A percentile compares a stretch with the other conserved stretches of the same genome.
Evolutionary conservation across 2,113 vertebrate genomes (phyloP).

Genomic region (Pangasianodon hypophthalmus): DNA sequence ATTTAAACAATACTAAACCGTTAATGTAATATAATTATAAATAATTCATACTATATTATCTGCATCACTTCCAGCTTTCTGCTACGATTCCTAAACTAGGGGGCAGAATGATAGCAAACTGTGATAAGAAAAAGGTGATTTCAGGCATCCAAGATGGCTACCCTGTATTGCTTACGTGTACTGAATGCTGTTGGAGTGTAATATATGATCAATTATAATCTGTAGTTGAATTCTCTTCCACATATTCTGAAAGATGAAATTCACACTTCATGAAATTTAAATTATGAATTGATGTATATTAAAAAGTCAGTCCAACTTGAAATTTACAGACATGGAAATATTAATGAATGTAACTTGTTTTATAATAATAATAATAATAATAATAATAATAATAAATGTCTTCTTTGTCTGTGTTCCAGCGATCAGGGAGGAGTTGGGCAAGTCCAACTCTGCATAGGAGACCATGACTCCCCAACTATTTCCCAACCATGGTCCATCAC

Average conservation of each 20-base stretch:
- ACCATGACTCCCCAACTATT: constrained; percentile 32
- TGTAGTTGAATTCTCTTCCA: not conserved
- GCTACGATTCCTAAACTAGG: not conserved
- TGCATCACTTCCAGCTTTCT: not conserved
- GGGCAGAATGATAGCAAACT: not conserved
- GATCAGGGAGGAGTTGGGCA: constrained; percentile 96
- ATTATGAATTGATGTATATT: not conserved
- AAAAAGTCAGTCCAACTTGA: not conserved
- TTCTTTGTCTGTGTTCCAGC: constrained; percentile 73
- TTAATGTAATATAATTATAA: not conserved
- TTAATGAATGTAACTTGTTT: no score
- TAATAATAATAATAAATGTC: no score
- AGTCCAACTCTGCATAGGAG: constrained; percentile 89
- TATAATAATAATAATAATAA: no score
- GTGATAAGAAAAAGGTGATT: not conserved
- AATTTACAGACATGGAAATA: no score
- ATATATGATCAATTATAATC: not conserved
- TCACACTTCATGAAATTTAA: not conserved
- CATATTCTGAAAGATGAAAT: not conserved
- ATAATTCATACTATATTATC: no score
- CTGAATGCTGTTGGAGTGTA: not conserved
- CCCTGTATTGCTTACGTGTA: not conserved
- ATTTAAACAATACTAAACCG: not conserved
- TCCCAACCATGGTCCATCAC: constrained; percentile 74
- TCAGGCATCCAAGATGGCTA: not conserved